Percentiles rank a stretch among this genome's conserved stretches.
Conservation (phyloP, 2,888 invertebrate species). For the Amphiduros pacificus region DNA sequence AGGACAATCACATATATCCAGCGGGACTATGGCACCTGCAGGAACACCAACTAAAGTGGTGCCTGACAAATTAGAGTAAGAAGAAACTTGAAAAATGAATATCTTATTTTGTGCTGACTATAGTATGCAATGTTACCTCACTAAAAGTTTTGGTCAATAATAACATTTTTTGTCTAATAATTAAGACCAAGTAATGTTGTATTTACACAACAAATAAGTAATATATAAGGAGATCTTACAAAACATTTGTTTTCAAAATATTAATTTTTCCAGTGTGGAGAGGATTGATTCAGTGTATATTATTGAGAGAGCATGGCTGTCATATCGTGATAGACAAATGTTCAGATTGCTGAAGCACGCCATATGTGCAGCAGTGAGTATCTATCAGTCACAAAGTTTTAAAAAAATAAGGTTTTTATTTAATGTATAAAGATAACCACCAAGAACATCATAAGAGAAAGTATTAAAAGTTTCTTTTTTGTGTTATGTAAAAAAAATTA, state of each 20-base stretch:
- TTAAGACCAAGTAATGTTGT: no score
- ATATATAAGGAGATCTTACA: background rate
- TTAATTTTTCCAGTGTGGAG: background rate
- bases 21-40: slow-evolving; percentile 12
- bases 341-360: slow-evolving; percentile 58
- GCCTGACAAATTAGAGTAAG: slow-evolving; percentile 14
- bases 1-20: background rate
- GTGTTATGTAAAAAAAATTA: background rate
- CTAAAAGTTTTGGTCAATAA: no score
- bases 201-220: no score
- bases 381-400: no score
- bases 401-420: no score
- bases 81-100: no score
- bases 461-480: no score
- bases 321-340: slow-evolving; percentile 55
- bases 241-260: background rate
- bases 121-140: no score
- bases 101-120: no score
- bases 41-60: slow-evolving; percentile 12
- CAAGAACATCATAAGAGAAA: no score
- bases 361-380: slow-evolving; percentile 57
- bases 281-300: slow-evolving; percentile 19
- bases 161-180: no score
- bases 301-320: slow-evolving; percentile 56
- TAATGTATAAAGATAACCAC: no score